phyloP scores from a whole-genome alignment of 64 coral and sea anemone genomes.

The Hydrozoanthus tunicans region DNA sequence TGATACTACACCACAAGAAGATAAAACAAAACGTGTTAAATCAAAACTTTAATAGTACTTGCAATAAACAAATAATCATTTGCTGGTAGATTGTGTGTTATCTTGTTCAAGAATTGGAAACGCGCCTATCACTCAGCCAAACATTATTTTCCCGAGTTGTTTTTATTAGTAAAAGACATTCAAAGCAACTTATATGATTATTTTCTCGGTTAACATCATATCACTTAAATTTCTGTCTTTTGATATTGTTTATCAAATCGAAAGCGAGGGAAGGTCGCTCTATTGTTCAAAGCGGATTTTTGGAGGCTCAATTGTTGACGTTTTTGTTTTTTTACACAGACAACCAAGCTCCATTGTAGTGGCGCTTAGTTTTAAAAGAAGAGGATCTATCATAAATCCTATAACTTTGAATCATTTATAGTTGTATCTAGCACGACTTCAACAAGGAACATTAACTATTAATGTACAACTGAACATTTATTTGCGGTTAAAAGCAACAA shows the following conservation, averaged over 20 bases:
- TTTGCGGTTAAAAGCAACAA: constrained; percentile 23
- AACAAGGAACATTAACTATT: constrained; percentile 36
- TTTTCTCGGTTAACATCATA: constrained; percentile 5
- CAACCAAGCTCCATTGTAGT: no score
- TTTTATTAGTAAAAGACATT: neutral
- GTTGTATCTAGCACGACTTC: neutral
- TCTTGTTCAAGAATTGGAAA: neutral
- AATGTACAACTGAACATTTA: constrained; percentile 38
- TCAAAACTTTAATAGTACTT: neutral
- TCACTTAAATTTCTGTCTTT: neutral
- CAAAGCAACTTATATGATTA: constrained; percentile 4
- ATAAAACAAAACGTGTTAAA: no score
- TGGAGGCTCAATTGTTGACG: no score
- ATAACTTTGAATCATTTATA: neutral
- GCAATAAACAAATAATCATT: constrained; percentile 27
- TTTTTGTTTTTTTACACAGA: no score
- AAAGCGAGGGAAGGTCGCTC: neutral
- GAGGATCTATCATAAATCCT: neutral
- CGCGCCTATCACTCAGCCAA: no score
- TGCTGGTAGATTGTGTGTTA: neutral
- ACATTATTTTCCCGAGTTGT: neutral
- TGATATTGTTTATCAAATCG: constrained; percentile 13
- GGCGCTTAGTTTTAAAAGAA: neutral
- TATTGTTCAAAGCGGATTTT: neutral
- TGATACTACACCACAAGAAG: neutral